Conservation (phyloP, 2,797 vertebrate genomes). For the Podargus strigoides region DNA sequence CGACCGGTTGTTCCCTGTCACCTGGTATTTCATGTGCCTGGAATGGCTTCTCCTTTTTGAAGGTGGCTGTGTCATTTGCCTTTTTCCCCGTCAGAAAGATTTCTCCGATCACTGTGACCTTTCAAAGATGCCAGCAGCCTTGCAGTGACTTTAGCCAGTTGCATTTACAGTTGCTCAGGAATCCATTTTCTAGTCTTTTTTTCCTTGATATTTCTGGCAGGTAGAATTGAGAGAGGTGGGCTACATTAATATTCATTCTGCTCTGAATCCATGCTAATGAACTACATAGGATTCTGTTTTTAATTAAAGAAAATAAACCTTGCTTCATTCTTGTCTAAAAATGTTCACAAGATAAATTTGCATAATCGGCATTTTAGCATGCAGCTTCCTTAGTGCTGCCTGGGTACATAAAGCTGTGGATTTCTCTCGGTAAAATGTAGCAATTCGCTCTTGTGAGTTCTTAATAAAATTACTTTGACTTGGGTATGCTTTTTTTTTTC, state of each 20-base stretch:
- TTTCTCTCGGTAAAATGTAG: conserved; percentile 8
- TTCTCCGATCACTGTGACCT: not conserved
- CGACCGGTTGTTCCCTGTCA: not conserved
- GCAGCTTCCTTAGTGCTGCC: not conserved
- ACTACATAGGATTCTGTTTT: conserved; percentile 25
- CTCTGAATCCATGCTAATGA: conserved; percentile 49
- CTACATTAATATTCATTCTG: conserved; percentile 43
- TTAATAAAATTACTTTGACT: conserved; percentile 40
- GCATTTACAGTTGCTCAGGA: not conserved
- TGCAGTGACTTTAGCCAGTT: not conserved
- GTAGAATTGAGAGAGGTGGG: conserved; percentile 24
- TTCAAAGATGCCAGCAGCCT: not conserved
- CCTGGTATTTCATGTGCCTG: not conserved
- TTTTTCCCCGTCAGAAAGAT: no score
- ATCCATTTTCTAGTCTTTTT: conserved; percentile 20
- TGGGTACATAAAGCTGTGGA: not conserved
- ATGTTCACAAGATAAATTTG: conserved; percentile 6
- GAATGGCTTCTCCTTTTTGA: no score
- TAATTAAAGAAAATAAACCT: conserved; percentile 53
- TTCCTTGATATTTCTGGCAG: conserved; percentile 14
- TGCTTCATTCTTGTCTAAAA: conserved; percentile 40
- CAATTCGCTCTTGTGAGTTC: not conserved
- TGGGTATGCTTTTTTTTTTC: not conserved
- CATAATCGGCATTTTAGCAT: conserved; percentile 17
- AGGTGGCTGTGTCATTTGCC: no score